These are phyloP conservation scores for Harpagoxenus sublaevis DNA, from an alignment of 2,888 invertebrate genomes.

Conservation along the genomic window DNA sequence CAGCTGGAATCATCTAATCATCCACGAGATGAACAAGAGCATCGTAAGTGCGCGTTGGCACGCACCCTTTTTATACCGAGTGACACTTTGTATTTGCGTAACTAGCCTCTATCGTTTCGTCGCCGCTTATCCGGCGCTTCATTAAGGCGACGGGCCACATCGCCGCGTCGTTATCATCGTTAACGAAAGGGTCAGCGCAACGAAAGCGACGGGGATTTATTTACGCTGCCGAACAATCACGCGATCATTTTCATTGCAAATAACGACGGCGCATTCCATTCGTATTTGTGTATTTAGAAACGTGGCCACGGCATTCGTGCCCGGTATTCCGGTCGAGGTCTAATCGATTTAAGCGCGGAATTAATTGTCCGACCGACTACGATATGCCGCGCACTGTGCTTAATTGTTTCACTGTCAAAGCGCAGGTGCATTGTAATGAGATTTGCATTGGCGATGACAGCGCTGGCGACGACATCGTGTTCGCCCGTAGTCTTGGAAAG, in stretches of 20 bases:
- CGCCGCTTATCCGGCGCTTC: constrained; percentile 63
- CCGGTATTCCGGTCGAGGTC: constrained; percentile 43
- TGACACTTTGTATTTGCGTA: constrained; percentile 57
- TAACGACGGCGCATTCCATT: constrained; percentile 41
- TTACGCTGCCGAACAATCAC: constrained; percentile 58
- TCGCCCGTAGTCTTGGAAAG: background rate
- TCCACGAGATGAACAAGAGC: constrained; percentile 23
- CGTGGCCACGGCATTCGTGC: constrained; percentile 36
- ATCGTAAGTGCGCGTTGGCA: constrained; percentile 49
- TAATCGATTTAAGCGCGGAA: constrained; percentile 48
- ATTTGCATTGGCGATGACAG: constrained; percentile 23
- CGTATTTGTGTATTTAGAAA: constrained; percentile 35
- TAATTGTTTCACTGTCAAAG: constrained; percentile 38
- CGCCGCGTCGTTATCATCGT: constrained; percentile 58
- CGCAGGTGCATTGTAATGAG: constrained; percentile 31
- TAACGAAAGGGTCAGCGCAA: constrained; percentile 57
- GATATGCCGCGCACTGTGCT: constrained; percentile 29
- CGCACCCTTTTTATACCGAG: constrained; percentile 37
- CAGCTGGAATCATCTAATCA: constrained; percentile 32
- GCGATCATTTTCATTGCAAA: constrained; percentile 70
- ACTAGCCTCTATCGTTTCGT: constrained; percentile 38
- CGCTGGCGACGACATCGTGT: constrained; percentile 20
- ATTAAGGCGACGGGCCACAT: constrained; percentile 51
- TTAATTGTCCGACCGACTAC: constrained; percentile 49
- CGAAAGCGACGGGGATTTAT: constrained; percentile 42